phyloP scores from a whole-genome alignment of 2,113 vertebrate genomes.

The Upupa epops region DNA sequence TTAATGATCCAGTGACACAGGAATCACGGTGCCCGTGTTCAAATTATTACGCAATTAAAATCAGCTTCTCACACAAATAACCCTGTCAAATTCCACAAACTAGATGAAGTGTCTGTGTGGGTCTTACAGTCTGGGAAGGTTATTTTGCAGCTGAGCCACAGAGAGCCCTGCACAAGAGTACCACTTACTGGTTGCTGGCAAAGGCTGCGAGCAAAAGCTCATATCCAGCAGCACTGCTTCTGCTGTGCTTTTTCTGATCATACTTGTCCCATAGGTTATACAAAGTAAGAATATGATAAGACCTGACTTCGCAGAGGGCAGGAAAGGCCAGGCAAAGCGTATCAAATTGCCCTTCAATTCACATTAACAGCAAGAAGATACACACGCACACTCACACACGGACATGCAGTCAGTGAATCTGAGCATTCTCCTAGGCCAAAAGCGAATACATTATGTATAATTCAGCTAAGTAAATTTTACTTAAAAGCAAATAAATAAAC shows the following conservation, averaged over 20 bases:
- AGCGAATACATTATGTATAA: background rate
- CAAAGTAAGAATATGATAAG: background rate
- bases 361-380: background rate
- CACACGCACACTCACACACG: too few species aligned
- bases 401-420: background rate
- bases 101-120: rapidly evolving
- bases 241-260: background rate
- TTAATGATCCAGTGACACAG: background rate
- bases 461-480: background rate
- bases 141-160: background rate
- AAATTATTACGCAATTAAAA: conserved; percentile 15
- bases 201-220: background rate
- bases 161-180: background rate
- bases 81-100: background rate
- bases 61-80: background rate
- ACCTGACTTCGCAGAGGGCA: background rate
- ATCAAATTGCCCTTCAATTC: background rate
- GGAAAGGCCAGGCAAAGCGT: background rate
- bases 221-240: background rate
- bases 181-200: background rate
- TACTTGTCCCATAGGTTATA: background rate
- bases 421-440: background rate
- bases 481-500: background rate
- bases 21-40: background rate
- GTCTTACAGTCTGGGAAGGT: background rate